phyloP scores from a whole-genome alignment of 2,113 vertebrate species.

The Lycaon pictus region DNA sequence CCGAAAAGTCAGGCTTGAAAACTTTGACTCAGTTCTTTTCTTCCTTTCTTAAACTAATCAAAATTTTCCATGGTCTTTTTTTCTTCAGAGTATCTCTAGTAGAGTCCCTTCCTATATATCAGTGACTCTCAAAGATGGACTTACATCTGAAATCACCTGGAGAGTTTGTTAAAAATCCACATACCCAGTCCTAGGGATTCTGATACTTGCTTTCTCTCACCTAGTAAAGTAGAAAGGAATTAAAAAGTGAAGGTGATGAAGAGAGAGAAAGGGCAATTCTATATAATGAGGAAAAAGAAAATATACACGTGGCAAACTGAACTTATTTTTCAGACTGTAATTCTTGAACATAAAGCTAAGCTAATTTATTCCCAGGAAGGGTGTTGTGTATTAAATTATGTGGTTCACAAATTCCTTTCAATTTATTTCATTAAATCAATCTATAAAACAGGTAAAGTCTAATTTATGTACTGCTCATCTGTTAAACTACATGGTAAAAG shows the following conservation, averaged over 20 bases:
- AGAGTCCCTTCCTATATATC: neutral
- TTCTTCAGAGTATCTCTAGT: neutral
- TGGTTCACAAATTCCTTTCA: conserved; percentile 48
- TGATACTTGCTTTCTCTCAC: conserved; percentile 36
- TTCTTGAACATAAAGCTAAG: conserved; percentile 44
- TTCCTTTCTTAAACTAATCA: conserved; percentile 14
- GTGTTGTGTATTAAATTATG: neutral
- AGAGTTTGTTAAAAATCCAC: conserved; percentile 39
- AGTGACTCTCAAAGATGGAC: neutral
- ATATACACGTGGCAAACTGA: conserved; percentile 15
- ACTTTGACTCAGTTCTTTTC: conserved; percentile 37
- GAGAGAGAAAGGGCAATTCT: neutral
- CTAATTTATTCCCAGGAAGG: conserved; percentile 39
- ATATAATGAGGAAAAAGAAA: neutral
- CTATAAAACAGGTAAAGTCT: conserved; percentile 23
- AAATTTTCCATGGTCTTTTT: neutral
- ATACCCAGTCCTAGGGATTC: neutral
- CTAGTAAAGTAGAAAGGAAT: conserved; percentile 23
- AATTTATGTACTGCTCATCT: neutral
- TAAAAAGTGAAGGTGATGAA: neutral
- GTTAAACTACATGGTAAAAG: conserved; percentile 51
- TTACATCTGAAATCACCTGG: neutral
- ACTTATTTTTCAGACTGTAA: conserved; percentile 43
- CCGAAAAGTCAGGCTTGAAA: conserved; percentile 55
- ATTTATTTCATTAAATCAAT: conserved; percentile 46